Conservation (phyloP, 2,797 vertebrate genomes). For the Brachyalestes nurse region DNA sequence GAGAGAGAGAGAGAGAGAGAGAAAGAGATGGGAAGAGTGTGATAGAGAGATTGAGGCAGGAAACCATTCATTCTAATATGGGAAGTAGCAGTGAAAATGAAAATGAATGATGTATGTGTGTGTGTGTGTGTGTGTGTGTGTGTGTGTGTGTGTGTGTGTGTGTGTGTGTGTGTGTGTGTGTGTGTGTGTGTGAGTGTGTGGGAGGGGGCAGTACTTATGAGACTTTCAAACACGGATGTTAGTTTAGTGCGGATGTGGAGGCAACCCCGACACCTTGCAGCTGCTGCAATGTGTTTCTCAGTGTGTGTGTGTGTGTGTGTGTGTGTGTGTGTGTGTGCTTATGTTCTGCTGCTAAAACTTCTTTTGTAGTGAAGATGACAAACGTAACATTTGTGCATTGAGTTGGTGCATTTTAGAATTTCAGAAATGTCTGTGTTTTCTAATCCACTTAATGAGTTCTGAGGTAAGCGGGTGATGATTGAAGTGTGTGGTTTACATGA, state of each 20-base stretch:
- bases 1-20: slow-evolving; percentile 59
- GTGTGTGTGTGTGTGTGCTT: slow-evolving; percentile 27
- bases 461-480: too few species aligned
- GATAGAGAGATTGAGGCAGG: slow-evolving; percentile 66
- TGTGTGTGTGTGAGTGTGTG: slow-evolving; percentile 25
- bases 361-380: neutral
- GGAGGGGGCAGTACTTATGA: slow-evolving; percentile 2
- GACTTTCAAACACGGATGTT: slow-evolving; percentile 64
- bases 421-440: too few species aligned
- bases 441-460: too few species aligned
- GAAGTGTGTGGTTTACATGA: too few species aligned
- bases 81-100: slow-evolving; percentile 55
- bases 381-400: neutral
- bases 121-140: slow-evolving; percentile 33
- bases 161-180: slow-evolving; percentile 33
- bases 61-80: slow-evolving; percentile 70
- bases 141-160: slow-evolving; percentile 27
- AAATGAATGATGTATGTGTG: neutral
- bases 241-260: slow-evolving; percentile 58
- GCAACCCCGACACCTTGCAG: slow-evolving; percentile 70
- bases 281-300: slow-evolving; percentile 61
- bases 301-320: slow-evolving; percentile 28
- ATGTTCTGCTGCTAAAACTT: slow-evolving; percentile 23
- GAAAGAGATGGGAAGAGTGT: slow-evolving; percentile 54
- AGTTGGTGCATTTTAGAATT: too few species aligned